These are phyloP conservation scores for Megaptera novaeangliae DNA, from an alignment of 2,113 vertebrate genomes.

Conservation along the genomic window DNA sequence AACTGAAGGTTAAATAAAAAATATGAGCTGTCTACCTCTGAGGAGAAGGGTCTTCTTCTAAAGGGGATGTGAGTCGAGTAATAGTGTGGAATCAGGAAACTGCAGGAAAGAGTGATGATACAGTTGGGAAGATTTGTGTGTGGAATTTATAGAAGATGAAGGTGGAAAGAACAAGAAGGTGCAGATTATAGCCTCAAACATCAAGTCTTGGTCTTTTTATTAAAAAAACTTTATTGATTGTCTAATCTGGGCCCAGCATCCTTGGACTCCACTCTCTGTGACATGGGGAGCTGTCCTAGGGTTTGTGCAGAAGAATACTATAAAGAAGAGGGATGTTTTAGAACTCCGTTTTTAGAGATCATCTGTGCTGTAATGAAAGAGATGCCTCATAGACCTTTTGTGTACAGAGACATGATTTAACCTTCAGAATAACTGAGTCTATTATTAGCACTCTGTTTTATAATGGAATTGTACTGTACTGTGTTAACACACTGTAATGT, in stretches of 20 bases:
- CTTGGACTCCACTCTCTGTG: background rate
- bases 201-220: background rate
- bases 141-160: background rate
- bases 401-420: constrained; percentile 7
- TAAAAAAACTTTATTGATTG: background rate
- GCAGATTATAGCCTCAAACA: background rate
- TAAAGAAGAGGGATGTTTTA: background rate
- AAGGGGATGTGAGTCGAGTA: background rate
- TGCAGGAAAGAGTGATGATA: background rate
- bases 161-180: background rate
- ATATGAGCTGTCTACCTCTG: background rate
- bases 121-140: background rate
- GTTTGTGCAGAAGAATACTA: background rate
- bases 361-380: background rate
- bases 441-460: constrained; percentile 23
- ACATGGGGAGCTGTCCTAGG: background rate
- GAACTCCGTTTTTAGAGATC: background rate
- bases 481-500: background rate
- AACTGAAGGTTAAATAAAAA: background rate
- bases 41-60: background rate
- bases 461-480: background rate
- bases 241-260: background rate
- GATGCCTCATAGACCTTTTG: background rate
- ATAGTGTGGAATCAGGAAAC: background rate
- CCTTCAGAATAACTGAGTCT: constrained; percentile 44